Evolutionary conservation across 2,113 vertebrate genomes (phyloP), one percentile per base, ranked within the genome.

Genomic region (Anolis carolinensis): DNA sequence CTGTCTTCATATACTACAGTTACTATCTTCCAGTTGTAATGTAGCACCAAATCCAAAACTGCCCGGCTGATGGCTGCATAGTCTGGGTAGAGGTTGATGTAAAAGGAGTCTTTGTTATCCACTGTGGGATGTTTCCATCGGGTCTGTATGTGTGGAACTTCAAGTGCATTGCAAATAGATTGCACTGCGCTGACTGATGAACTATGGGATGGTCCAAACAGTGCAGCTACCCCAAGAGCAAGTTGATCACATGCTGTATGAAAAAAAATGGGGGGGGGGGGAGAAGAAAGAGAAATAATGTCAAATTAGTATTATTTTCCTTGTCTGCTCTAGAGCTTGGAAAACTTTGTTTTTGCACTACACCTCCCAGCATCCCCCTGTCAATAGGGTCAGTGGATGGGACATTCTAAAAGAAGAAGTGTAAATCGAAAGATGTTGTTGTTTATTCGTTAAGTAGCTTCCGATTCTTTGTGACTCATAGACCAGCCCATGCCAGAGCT

Each of bases 1-100:
- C 98, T 98, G 83, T 99, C 99, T 95, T 99, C 98, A 5, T 99
- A 99, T 10, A 99, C 98, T 74, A 99, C 97, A 0, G 99, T 99
- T 84, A 99, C 95, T 0, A 97, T 95, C 70, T 98, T 99, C 99
- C 99, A 99, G 90, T 97, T 99, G 96, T 98, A 98, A 90, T 97
- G 97, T 77, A 99, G 97, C 83, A 99, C 98, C 44, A 99, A 96
- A 91, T 99, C 98, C 94, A 99, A 92, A 84, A 99, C 97, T 0
- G 98, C 98, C 65, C 97, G 95, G 96, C 99, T 99, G 92, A 99
- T 98, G 85, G 98, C 98, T 63, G 97, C 94, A 62, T 98, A 99
- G 90, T 99, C 99, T 0, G 99, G 99, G 75, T 98, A 98, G 34
- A 99, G 98, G 95, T 99, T 99, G 92, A 99, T 98, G 94, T 97